phyloP scores from a whole-genome alignment of 2,888 invertebrate species.

The Lycocerus yunnanus region DNA sequence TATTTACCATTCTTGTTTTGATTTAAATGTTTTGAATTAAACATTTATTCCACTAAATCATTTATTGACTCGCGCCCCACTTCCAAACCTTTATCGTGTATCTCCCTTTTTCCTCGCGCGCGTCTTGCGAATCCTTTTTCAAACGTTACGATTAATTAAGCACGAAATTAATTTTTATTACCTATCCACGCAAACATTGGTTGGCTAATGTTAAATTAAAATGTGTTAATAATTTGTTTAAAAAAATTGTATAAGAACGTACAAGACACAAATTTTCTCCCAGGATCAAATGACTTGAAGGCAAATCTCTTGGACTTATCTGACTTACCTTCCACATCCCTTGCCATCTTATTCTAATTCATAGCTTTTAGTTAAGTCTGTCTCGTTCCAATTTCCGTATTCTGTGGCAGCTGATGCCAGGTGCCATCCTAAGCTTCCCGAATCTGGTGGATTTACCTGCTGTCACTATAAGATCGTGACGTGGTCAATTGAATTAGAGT shows the following conservation, averaged over 20 bases:
- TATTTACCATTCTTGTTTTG: slow-evolving; percentile 16
- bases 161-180: not conserved
- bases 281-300: slow-evolving; percentile 54
- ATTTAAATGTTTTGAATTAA: slow-evolving; percentile 3
- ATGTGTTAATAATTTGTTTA: slow-evolving; percentile 3
- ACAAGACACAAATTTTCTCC: slow-evolving; percentile 52
- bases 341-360: slow-evolving; percentile 41
- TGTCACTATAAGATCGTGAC: slow-evolving; percentile 49
- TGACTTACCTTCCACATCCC: slow-evolving; percentile 49
- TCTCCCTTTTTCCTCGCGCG: not conserved
- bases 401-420: slow-evolving; percentile 48
- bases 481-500: slow-evolving; percentile 49
- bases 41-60: not conserved
- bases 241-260: slow-evolving; percentile 25
- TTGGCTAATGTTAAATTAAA: too few species aligned
- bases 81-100: too few species aligned
- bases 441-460: slow-evolving; percentile 51
- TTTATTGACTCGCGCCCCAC: not conserved
- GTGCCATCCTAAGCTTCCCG: slow-evolving; percentile 50
- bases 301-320: slow-evolving; percentile 52
- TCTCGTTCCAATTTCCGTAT: slow-evolving; percentile 41
- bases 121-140: not conserved
- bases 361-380: slow-evolving; percentile 31
- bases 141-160: not conserved
- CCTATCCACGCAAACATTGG: too few species aligned